Conservation (phyloP, 1,140 invertebrate species). For the Zaprionus capensis region DNA sequence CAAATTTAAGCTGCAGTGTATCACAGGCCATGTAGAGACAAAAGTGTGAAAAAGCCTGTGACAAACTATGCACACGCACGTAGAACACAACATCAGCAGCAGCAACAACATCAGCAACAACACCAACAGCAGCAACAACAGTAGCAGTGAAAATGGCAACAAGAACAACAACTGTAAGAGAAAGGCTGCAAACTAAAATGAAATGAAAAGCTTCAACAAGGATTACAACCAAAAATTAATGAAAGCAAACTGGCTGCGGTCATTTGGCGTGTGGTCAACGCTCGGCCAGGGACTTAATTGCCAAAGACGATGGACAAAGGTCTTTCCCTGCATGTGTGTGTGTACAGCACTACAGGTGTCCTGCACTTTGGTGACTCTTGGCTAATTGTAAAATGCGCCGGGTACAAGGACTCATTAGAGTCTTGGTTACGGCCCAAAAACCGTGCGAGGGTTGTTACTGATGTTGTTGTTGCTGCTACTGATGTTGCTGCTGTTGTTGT, state of each 20-base stretch:
- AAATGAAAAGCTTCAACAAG: conserved; percentile 82
- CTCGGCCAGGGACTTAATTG: conserved; percentile 79
- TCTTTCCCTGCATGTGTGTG: conserved; percentile 26
- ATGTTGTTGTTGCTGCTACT: background rate
- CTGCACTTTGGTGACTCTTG: conserved; percentile 46
- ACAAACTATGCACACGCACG: conserved; percentile 73
- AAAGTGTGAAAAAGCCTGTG: conserved; percentile 75
- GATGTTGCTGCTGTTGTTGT: background rate
- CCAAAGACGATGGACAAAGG: conserved; percentile 65
- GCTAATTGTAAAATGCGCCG: conserved; percentile 55
- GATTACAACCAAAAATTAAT: conserved; percentile 84
- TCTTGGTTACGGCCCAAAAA: conserved; percentile 51
- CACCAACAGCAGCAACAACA: background rate
- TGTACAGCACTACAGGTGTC: conserved; percentile 42
- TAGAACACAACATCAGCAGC: conserved; percentile 4
- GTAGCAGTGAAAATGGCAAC: background rate
- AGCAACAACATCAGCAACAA: background rate
- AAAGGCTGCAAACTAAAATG: conserved; percentile 71
- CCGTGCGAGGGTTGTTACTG: conserved; percentile 24
- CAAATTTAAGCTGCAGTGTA: conserved; percentile 15
- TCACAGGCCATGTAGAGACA: conserved; percentile 36
- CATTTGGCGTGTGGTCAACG: conserved; percentile 83
- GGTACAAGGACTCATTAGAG: conserved; percentile 45
- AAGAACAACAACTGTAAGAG: conserved; percentile 42
- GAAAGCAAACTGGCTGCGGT: conserved; percentile 83